A percentile compares a stretch with the other conserved stretches of the same genome.
Conservation (phyloP, 2,888 invertebrate genomes). For the Agrotis exclamationis region DNA sequence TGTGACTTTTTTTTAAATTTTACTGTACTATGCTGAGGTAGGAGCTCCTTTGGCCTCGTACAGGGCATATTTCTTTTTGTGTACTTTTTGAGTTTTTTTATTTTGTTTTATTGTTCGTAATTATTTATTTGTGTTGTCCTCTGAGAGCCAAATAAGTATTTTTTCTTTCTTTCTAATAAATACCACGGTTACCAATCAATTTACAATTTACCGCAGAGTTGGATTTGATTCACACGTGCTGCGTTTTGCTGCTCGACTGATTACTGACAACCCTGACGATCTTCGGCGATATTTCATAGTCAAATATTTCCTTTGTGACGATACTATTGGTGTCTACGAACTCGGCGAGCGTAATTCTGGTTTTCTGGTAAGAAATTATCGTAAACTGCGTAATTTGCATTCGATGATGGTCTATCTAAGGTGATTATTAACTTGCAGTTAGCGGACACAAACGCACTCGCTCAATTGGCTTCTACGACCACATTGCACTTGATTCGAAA, state of each 20-base stretch:
- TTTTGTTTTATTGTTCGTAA: too few relatives aligned
- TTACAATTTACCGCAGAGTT: conserved; percentile 83
- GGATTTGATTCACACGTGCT: conserved; percentile 95
- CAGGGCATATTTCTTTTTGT: too few relatives aligned
- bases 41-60: too few relatives aligned
- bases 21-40: too few relatives aligned
- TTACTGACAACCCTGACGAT: conserved; percentile 93
- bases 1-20: too few relatives aligned
- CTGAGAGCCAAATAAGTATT: too few relatives aligned
- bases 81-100: too few relatives aligned
- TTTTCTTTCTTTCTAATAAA: too few relatives aligned
- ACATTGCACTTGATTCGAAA: neutral
- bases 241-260: conserved; percentile 95
- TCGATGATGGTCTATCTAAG: neutral
- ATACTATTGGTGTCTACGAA: conserved; percentile 96
- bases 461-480: neutral
- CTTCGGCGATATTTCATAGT: conserved; percentile 94
- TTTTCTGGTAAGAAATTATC: conserved; percentile 77
- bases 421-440: neutral
- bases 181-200: neutral
- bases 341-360: conserved; percentile 94
- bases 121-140: too few relatives aligned
- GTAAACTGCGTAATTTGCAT: neutral
- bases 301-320: conserved; percentile 95
- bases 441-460: neutral